Conservation (phyloP, 2,113 vertebrate genomes). For the Xenus cinereus region DNA sequence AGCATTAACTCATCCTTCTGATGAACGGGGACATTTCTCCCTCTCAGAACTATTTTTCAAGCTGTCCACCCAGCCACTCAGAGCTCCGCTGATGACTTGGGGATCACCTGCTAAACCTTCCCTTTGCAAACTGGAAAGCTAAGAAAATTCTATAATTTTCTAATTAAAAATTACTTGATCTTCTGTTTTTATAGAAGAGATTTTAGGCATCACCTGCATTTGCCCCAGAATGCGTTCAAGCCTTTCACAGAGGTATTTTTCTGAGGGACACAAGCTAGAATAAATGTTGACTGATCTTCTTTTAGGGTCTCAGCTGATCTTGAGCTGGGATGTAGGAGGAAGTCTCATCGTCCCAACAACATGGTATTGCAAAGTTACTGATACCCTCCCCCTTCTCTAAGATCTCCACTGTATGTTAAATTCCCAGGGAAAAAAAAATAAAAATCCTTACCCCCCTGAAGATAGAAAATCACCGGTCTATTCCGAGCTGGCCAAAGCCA, state of each 20-base stretch:
- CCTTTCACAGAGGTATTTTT: neutral
- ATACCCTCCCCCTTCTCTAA: neutral
- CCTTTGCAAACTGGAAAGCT: neutral
- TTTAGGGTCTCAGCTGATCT: neutral
- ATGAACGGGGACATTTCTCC: neutral
- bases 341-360: neutral
- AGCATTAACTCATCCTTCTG: neutral
- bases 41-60: neutral
- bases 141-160: neutral
- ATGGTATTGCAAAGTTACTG: neutral
- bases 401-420: rapidly evolving
- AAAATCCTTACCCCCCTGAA: neutral
- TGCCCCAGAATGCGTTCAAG: neutral
- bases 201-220: neutral
- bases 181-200: neutral
- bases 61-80: neutral
- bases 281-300: neutral
- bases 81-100: neutral
- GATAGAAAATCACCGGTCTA: neutral
- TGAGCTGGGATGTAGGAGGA: neutral
- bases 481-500: neutral
- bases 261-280: neutral
- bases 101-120: neutral
- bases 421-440: neutral
- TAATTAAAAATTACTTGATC: rapidly evolving